Evolutionary conservation across 2,797 vertebrate genomes (phyloP).

Genomic region (Anguilla anguilla): DNA sequence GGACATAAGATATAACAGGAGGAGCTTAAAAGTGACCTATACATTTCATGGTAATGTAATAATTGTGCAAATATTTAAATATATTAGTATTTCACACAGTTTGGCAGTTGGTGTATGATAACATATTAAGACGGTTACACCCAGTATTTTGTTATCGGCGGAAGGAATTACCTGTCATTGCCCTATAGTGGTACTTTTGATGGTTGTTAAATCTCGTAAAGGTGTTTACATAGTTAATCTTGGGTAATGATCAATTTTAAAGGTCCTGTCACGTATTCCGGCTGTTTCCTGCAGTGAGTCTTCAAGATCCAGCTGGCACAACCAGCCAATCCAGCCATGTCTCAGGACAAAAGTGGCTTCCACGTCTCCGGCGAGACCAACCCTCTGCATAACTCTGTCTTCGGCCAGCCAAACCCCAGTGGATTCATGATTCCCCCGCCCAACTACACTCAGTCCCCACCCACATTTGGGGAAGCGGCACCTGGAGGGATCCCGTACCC

Average conservation of each 20-base stretch:
- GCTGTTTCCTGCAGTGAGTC: conserved; percentile 10
- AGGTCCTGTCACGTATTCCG: not conserved
- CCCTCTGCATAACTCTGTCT: conserved; percentile 77
- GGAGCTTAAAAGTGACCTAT: no score
- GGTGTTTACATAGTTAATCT: not conserved
- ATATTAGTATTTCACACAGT: not conserved
- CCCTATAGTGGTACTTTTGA: not conserved
- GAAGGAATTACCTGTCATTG: not conserved
- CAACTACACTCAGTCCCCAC: conserved; percentile 70
- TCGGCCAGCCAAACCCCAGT: conserved; percentile 71
- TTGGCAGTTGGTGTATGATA: not conserved
- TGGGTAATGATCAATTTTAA: not conserved
- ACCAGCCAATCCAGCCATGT: conserved; percentile 60
- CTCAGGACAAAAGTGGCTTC: conserved; percentile 86
- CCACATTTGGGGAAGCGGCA: conserved; percentile 41
- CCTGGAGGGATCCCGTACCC: conserved; percentile 65
- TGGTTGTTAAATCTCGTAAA: not conserved
- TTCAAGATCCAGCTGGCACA: not conserved
- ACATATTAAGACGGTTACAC: not conserved
- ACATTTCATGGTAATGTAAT: no score
- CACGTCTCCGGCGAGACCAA: conserved; percentile 82
- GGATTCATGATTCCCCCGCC: conserved; percentile 75
- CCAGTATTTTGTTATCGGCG: not conserved
- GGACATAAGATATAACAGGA: no score
- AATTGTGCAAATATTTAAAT: no score